Evolutionary conservation across 2,113 vertebrate genomes (phyloP), one percentile per base, ranked within the genome.

Genomic region (Taxidea taxus): DNA sequence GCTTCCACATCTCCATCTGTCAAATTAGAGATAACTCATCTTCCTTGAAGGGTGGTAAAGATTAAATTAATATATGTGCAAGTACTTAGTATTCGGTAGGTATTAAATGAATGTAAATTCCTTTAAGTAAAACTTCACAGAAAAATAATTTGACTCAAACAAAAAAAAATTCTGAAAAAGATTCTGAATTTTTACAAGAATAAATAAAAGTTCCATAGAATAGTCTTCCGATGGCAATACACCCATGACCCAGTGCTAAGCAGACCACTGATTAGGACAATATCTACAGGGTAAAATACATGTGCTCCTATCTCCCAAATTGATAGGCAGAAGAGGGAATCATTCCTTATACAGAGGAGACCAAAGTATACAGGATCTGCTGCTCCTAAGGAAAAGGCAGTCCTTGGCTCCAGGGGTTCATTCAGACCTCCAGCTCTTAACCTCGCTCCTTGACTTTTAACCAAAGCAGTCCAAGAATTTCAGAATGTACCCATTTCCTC

Each of bases 391-490:
- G 42, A 82, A 29, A 81, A 51, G 11, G 87, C 34, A 95, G 42
- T 58, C 16, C 49, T 86, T 51, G 37, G 47, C 68, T 77, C 39
- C 75, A 42, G 8, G 58, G 70, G 80, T 16, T 37, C 62, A 87
- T 70, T 95, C n/a, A 66, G n/a, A 93, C 47, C 31, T 77, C 60
- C 42, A 91, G n/a, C 58, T 54, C 47, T 85, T 95, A 80, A 87
- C 60, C 37, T 94, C 78, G 75, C 93, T 91, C 42, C 62, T 88
- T 93, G 56, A 90, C 85, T 93, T 96, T 96, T 83, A 94, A 86
- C 31, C 77, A 93, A 93, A 74, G 29, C n/a, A 68, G 56, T 60
- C 56, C 29, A 90, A 72, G 64, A 96, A 92, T 95, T 96, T 95
- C 42, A 95, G 31, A 78, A 8, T 54, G 7, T 56, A 83, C 49